A percentile compares a stretch with the other conserved stretches of the same genome.
Conservation (phyloP, 1,140 invertebrate genomes). For the Bombus breviceps region DNA sequence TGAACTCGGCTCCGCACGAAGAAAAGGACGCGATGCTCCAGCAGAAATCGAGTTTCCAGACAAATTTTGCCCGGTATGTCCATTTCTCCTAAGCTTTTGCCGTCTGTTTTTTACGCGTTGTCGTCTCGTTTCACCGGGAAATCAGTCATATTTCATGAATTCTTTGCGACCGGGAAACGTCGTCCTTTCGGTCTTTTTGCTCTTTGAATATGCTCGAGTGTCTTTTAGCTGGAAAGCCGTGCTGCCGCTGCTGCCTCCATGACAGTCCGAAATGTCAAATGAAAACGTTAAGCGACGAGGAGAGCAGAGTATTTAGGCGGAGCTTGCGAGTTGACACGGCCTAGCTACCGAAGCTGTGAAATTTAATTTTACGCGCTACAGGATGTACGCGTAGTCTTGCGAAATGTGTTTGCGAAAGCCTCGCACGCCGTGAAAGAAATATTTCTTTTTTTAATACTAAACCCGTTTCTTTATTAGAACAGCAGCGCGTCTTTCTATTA, state of each 20-base stretch:
- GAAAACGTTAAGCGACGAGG: not conserved
- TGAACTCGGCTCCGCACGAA: conserved; percentile 40
- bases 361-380: not conserved
- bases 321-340: not conserved
- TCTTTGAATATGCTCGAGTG: conserved; percentile 20
- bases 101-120: not conserved
- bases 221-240: conserved; percentile 16
- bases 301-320: not conserved
- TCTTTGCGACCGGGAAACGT: conserved; percentile 25
- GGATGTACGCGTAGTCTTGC: not conserved
- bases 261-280: not conserved
- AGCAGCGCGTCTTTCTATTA: not conserved
- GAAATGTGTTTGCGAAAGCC: not conserved
- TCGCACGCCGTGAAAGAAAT: not conserved
- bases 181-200: not conserved
- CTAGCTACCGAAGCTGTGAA: not conserved
- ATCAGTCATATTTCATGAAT: conserved; percentile 53
- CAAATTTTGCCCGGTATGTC: conserved; percentile 31
- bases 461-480: not conserved
- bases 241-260: not conserved
- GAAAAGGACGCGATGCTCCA: conserved; percentile 33
- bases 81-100: conserved; percentile 8
- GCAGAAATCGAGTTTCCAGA: conserved; percentile 40
- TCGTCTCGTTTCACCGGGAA: not conserved
- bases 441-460: not conserved